Percentiles rank a stretch among this genome's conserved stretches.
phyloP scores from a whole-genome alignment of 2,113 vertebrate species.

The Numenius arquata region DNA sequence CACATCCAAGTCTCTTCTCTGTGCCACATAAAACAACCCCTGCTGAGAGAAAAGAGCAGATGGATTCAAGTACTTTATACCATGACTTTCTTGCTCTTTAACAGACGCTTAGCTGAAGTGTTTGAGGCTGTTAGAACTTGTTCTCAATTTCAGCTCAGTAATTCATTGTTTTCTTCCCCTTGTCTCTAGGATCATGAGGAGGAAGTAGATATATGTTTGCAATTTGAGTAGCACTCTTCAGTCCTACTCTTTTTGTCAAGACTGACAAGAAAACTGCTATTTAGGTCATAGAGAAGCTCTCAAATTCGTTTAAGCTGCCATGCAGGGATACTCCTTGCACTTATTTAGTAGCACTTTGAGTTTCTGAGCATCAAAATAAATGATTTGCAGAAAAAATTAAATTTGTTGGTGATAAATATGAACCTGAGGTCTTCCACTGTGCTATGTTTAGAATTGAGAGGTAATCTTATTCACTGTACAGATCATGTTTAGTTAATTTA shows the following conservation, averaged over 20 bases:
- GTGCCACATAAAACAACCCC: not conserved
- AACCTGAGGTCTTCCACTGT: not conserved
- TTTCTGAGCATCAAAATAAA: not conserved
- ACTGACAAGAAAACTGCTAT: not conserved
- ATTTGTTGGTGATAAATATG: not conserved
- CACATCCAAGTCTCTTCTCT: not conserved
- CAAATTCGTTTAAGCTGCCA: not conserved
- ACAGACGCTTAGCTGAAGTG: not conserved
- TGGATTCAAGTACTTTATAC: not conserved
- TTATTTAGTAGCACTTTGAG: not conserved
- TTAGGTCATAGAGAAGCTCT: not conserved
- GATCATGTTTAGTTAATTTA: not conserved
- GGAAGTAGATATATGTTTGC: not conserved
- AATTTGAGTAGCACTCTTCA: not conserved
- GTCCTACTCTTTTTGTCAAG: not conserved
- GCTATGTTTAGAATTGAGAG: not conserved
- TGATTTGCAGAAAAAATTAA: not conserved
- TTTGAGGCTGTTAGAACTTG: not conserved
- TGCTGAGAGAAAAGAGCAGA: not conserved
- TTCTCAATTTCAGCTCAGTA: not conserved
- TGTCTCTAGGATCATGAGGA: not conserved
- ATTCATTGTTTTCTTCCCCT: not conserved
- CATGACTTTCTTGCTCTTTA: not conserved
- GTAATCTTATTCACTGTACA: not conserved
- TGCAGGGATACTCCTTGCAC: not conserved